Base-by-base conservation (phyloP, 2,888 invertebrate species). In the Melanophora roralis region DNA sequence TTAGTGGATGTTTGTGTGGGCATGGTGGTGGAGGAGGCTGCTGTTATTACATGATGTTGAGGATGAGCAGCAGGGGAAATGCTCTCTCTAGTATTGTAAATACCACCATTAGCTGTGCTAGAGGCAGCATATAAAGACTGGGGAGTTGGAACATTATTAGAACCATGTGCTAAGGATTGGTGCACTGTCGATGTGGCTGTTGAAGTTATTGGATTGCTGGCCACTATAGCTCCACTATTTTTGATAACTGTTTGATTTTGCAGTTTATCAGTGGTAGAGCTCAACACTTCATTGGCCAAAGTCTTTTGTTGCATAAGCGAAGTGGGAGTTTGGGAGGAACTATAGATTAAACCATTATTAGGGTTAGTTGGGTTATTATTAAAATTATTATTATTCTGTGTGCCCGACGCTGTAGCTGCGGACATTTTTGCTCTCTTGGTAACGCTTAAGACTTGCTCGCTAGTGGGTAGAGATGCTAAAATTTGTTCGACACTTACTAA, bases 401-500 rank as follows among this genome's bases (percentile, higher is more conserved):
- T 21, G 34, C 32, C 19, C 0, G 32, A 1, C n/a, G 67, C 27
- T 12, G 68, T 12, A n/a, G 60, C 40, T 16, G 64, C 53, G 5
- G 78, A 12, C 64, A 82, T 76, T 75, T 90, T 90, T 65, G 89
- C 87, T 82, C 97, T 92, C 90, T 97, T 97, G 0, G 95, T 94
- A 57, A 95, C 93, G 89, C 94, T 95, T 72, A 97, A 91, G 0
- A 96, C 95, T 88, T 97, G 96, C 84, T 97, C 96, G 85, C 93
- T 94, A 38, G 95, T 93, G 3, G 97, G 97, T 84, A 97, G 88
- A 2, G 95, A 95, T 0, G 97, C 96, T 86, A 97, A 91, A 14
- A 97, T 96, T 90, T 96, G 96, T 87, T 97, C 97, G 75, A 96
- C 94, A 89, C 96, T 96, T 83, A 97, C 95, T 77, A 97, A 92